A percentile compares a stretch with the other conserved stretches of the same genome.
These are phyloP conservation scores for Ceratoteleas bidentatus DNA, from an alignment of 1,140 invertebrate species.

Conservation along the genomic window DNA sequence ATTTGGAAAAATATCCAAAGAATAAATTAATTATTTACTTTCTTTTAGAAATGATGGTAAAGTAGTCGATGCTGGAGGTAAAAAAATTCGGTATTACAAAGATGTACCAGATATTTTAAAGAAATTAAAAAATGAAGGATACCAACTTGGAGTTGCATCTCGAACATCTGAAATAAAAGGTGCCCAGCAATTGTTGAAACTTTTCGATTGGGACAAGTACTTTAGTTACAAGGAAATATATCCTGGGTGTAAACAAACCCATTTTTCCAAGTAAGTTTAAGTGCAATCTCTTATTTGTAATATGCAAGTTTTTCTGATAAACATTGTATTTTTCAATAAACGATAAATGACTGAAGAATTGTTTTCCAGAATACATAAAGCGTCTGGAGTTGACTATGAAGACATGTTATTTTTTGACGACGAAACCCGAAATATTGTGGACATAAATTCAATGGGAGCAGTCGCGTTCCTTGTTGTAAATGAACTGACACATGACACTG, in stretches of 20 bases:
- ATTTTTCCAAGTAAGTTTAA: conserved; percentile 85
- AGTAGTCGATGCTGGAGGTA: conserved; percentile 81
- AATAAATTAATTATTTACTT: conserved; percentile 12
- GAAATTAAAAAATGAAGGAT: conserved; percentile 82
- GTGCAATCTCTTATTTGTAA: not conserved
- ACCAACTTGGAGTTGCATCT: conserved; percentile 85
- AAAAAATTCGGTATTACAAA: conserved; percentile 82
- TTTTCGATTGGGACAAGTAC: conserved; percentile 88
- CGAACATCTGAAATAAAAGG: conserved; percentile 85
- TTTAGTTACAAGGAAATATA: conserved; percentile 89
- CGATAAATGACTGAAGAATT: not conserved
- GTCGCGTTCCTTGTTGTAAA: conserved; percentile 82
- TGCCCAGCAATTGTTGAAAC: conserved; percentile 85
- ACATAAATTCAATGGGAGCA: conserved; percentile 83
- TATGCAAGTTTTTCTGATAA: not conserved
- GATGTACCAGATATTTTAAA: conserved; percentile 85
- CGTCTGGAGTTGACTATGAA: conserved; percentile 82
- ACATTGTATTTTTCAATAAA: not conserved
- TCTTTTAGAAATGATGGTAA: conserved; percentile 78
- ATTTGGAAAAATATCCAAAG: too few relatives aligned
- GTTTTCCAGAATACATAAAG: conserved; percentile 82
- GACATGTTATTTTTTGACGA: conserved; percentile 90
- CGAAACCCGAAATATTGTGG: conserved; percentile 84
- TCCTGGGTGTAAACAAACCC: conserved; percentile 86
- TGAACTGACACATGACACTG: conserved; percentile 78